phyloP scores from a whole-genome alignment of 2,888 invertebrate species.

The Andrena hattorfiana region DNA sequence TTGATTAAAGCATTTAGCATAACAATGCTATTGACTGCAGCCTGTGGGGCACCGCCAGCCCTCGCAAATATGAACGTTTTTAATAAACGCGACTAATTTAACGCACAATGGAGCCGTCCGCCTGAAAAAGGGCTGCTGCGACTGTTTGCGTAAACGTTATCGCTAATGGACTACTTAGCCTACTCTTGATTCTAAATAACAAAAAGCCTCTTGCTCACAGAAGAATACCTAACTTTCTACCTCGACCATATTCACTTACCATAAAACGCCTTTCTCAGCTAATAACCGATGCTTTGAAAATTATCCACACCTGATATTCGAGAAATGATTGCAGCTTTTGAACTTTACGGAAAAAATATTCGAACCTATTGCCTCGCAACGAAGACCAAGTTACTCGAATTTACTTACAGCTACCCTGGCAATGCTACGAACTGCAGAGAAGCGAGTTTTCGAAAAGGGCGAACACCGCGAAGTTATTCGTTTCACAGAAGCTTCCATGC shows the following conservation, averaged over 20 bases:
- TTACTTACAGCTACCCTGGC: neutral
- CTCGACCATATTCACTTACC: too few species aligned
- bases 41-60: constrained; percentile 20
- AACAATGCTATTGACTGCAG: constrained; percentile 71
- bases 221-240: too few species aligned
- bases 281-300: too few species aligned
- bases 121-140: neutral
- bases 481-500: constrained; percentile 9
- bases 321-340: neutral
- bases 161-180: constrained; percentile 1
- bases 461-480: neutral
- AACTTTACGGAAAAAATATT: neutral
- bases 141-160: constrained; percentile 38
- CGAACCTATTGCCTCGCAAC: neutral
- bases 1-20: constrained; percentile 78
- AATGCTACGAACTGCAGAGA: neutral
- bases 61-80: constrained; percentile 68
- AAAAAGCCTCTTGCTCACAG: too few species aligned
- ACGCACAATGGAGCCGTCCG: constrained; percentile 26
- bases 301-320: neutral
- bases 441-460: constrained; percentile 12
- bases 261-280: too few species aligned
- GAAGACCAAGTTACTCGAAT: neutral
- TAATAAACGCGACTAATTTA: constrained; percentile 70
- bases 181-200: neutral